Evolutionary conservation across 2,888 invertebrate species (phyloP).

Genomic region (Tanytarsus gracilentus): DNA sequence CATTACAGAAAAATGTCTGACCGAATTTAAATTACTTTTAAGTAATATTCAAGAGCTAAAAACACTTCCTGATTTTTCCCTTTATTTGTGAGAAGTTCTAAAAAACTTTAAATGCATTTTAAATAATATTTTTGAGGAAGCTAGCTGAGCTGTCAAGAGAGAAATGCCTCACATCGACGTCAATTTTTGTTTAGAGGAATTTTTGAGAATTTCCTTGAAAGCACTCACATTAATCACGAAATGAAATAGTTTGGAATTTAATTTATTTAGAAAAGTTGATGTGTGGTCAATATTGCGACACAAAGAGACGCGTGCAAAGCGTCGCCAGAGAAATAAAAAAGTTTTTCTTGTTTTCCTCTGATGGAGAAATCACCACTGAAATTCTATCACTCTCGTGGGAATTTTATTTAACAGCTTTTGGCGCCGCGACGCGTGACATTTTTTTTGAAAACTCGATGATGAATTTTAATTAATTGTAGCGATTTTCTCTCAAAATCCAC

Average conservation of each 20-base stretch:
- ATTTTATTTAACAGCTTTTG: neutral
- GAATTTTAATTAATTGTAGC: too few species aligned
- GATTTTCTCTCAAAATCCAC: too few species aligned
- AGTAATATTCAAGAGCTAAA: too few species aligned
- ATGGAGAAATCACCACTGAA: conserved; percentile 6
- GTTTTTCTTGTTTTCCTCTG: neutral
- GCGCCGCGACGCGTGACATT: conserved; percentile 20
- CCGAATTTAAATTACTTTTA: too few species aligned
- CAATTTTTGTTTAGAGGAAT: too few species aligned
- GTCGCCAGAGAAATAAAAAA: neutral
- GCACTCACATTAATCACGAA: neutral
- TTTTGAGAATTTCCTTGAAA: neutral
- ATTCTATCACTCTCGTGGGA: neutral
- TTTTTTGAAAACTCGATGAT: conserved; percentile 1
- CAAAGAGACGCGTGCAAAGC: neutral
- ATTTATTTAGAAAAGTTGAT: neutral
- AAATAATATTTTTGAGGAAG: too few species aligned
- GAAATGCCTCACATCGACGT: too few species aligned
- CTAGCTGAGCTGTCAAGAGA: too few species aligned
- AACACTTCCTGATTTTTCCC: too few species aligned
- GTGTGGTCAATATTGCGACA: neutral
- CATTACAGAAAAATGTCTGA: too few species aligned
- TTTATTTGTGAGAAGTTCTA: too few species aligned
- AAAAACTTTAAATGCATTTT: too few species aligned
- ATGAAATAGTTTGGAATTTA: neutral